Conservation (phyloP, 2,888 invertebrate species). For the Mesorhabditis spiculigera region DNA sequence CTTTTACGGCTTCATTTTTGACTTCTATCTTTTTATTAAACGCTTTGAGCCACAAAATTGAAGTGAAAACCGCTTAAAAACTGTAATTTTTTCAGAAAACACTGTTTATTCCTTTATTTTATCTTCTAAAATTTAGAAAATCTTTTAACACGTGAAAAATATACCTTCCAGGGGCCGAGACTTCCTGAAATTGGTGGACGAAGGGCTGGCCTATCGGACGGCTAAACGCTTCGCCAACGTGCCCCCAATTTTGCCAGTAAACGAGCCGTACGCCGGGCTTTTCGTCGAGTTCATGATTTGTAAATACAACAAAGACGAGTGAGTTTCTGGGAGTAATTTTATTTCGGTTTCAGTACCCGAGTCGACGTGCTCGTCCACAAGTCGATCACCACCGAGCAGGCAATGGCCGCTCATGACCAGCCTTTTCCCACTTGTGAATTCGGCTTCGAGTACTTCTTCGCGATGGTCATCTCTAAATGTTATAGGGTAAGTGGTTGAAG, state of each 20-base stretch:
- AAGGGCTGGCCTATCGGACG: slow-evolving; percentile 35
- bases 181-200: slow-evolving; percentile 48
- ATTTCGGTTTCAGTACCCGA: slow-evolving; percentile 22
- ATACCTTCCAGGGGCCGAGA: slow-evolving; percentile 38
- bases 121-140: too few relatives aligned
- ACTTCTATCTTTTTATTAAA: too few relatives aligned
- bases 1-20: too few relatives aligned
- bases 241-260: slow-evolving; percentile 30
- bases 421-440: slow-evolving; percentile 56
- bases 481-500: slow-evolving; percentile 37
- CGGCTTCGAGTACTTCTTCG: slow-evolving; percentile 57
- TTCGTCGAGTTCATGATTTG: slow-evolving; percentile 57
- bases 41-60: too few relatives aligned
- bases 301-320: slow-evolving; percentile 39
- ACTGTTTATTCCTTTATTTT: too few relatives aligned
- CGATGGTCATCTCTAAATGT: slow-evolving; percentile 56
- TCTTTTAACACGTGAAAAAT: too few relatives aligned
- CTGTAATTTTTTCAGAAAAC: too few relatives aligned
- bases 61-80: too few relatives aligned
- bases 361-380: slow-evolving; percentile 40
- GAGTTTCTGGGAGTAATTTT: slow-evolving; percentile 11
- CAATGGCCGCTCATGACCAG: slow-evolving; percentile 27
- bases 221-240: slow-evolving; percentile 14
- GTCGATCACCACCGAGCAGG: slow-evolving; percentile 27
- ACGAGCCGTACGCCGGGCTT: slow-evolving; percentile 47